Base-by-base conservation (phyloP, 2,888 invertebrate species). In the Minunthozetes semirufus region DNA sequence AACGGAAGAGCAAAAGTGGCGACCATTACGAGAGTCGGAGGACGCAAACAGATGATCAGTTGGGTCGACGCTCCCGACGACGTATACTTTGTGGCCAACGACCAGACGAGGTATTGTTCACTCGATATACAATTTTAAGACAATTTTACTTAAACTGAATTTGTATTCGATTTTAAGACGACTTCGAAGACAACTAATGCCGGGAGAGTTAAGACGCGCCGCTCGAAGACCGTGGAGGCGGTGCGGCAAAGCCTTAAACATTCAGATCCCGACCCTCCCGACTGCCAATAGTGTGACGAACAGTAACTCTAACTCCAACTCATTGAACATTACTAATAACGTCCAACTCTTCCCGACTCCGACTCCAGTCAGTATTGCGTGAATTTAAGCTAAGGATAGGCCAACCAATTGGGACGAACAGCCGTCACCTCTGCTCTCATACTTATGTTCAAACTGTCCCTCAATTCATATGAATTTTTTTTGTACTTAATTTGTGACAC, bases 31-130 rank as follows among this genome's bases (percentile, higher is more conserved):
- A 88, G 91, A 77, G 89, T 90, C 27, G 88, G 89, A 48, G 81
- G 82, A 77, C 81, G 82, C 75, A 93, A 94, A 82, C 94, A 93
- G 85, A 93, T 94, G 81, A 93, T 95, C 83, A 94, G 94, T 82
- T 95, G 94, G 94, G 94, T 94, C 90, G 96, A 97, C 84, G 95
- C 95, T 76, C 95, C 95, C 27, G 96, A 97, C 83, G 96, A 97
- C 86, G 91, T 96, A 79, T 96, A 93, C 86, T 96, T 94, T 86
- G 88, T 92, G 83, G 94, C 94, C 80, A 93, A 92, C 68, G 92
- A 92, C 80, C 87, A 88, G 80, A 92, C 92, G 85, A 95, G 92
- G 95, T 94, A 85, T 73, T 73, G n/a, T 66, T 22, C 59, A 22
- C n/a, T 68, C n/a, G 13, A 17, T 70, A 19, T 15, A 15, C 13